Conservation (phyloP, 1,140 invertebrate species). For the Dendroctonus ponderosae region DNA sequence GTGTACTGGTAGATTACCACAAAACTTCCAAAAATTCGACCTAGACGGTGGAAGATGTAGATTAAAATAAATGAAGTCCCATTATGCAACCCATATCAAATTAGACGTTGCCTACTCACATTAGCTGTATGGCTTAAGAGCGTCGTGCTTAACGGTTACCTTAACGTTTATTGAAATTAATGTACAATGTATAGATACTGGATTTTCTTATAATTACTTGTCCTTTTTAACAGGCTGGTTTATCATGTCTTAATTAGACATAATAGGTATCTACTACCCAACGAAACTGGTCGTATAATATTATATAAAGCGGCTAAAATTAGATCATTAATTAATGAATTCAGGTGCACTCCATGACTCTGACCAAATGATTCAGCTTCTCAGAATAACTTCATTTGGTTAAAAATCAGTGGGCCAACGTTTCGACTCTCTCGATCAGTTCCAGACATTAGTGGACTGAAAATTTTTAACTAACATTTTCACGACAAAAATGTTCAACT, state of each 20-base stretch:
- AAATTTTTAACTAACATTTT: no score
- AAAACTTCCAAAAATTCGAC: not conserved
- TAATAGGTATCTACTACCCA: no score
- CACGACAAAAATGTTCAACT: no score
- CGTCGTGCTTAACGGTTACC: not conserved
- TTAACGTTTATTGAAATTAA: not conserved
- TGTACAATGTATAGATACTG: not conserved
- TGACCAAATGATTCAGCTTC: not conserved
- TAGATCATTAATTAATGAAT: not conserved
- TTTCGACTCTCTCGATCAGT: no score
- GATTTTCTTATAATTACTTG: not conserved
- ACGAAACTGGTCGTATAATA: not conserved
- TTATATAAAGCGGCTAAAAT: not conserved
- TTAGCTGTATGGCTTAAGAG: no score
- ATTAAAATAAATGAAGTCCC: not conserved
- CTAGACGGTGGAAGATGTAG: not conserved
- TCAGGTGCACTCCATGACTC: not conserved
- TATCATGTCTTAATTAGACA: no score
- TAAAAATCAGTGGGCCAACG: no score
- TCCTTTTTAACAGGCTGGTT: not conserved
- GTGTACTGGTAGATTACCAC: not conserved
- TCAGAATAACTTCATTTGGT: no score
- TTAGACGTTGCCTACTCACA: not conserved
- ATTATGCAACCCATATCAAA: not conserved
- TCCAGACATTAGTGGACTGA: no score